phyloP scores from a whole-genome alignment of 2,888 invertebrate species.

The Parnassius glacialis region DNA sequence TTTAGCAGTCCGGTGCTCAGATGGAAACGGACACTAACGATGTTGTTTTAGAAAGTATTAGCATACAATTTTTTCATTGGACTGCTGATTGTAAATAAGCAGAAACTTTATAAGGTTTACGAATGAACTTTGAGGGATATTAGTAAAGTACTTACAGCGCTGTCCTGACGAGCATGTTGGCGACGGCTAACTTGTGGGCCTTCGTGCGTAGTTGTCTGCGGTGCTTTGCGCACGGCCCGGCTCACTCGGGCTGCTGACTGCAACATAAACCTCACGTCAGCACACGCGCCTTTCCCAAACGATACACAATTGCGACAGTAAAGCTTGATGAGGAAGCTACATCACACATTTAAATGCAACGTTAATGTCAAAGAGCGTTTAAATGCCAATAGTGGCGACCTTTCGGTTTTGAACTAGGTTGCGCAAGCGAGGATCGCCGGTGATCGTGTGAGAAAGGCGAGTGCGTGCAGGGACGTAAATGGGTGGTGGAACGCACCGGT shows the following conservation, averaged over 20 bases:
- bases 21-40: slow-evolving; percentile 28
- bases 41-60: slow-evolving; percentile 62
- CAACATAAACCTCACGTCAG: slow-evolving; percentile 75
- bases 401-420: slow-evolving; percentile 71
- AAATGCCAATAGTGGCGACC: slow-evolving; percentile 80
- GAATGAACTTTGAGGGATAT: neutral
- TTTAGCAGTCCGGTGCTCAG: slow-evolving; percentile 33
- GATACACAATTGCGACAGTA: slow-evolving; percentile 75
- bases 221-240: slow-evolving; percentile 53
- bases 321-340: slow-evolving; percentile 78
- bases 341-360: slow-evolving; percentile 77
- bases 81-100: too few species aligned
- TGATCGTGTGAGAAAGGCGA: slow-evolving; percentile 74
- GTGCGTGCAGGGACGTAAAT: slow-evolving; percentile 51
- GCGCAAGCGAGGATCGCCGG: slow-evolving; percentile 76
- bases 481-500: slow-evolving; percentile 62
- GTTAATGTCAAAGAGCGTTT: slow-evolving; percentile 79
- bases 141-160: slow-evolving; percentile 62
- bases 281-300: slow-evolving; percentile 76
- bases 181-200: slow-evolving; percentile 37
- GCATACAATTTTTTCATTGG: slow-evolving; percentile 35
- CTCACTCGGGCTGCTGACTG: slow-evolving; percentile 65
- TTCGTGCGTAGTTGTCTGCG: slow-evolving; percentile 38
- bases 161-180: slow-evolving; percentile 66
- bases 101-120: too few species aligned